Percentiles rank a stretch among this genome's conserved stretches.
Conservation (phyloP, 1,140 invertebrate species). For the Caligus rogercresseyi region DNA sequence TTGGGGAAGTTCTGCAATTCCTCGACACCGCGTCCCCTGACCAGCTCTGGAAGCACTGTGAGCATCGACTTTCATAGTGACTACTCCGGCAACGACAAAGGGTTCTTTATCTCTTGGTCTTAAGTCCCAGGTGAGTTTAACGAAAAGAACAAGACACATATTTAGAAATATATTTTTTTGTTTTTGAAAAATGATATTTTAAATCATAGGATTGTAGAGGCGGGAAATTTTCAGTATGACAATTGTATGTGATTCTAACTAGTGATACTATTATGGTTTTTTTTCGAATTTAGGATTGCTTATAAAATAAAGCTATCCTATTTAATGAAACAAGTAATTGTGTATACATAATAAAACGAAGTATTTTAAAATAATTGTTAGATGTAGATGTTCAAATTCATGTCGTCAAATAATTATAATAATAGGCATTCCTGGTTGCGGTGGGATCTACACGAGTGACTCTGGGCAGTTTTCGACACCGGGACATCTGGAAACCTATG, state of each 20-base stretch:
- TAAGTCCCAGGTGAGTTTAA: constrained; percentile 42
- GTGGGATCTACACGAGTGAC: constrained; percentile 45
- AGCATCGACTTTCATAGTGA: constrained; percentile 62
- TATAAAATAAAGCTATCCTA: no score
- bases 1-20: constrained; percentile 51
- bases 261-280: no score
- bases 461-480: constrained; percentile 47
- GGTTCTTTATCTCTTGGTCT: constrained; percentile 59
- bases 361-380: no score
- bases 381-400: constrained; percentile 2
- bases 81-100: constrained; percentile 38
- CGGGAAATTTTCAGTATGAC: no score
- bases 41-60: constrained; percentile 42
- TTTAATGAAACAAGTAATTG: no score
- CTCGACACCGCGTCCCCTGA: constrained; percentile 44
- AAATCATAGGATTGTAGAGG: no score
- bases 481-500: constrained; percentile 38
- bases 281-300: no score
- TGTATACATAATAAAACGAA: no score
- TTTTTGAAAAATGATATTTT: no score
- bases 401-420: constrained; percentile 9
- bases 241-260: no score
- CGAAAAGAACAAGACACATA: no score
- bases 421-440: constrained; percentile 55
- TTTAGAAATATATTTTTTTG: no score